phyloP scores from a whole-genome alignment of 2,113 vertebrate genomes.

The Sorex araneus region DNA sequence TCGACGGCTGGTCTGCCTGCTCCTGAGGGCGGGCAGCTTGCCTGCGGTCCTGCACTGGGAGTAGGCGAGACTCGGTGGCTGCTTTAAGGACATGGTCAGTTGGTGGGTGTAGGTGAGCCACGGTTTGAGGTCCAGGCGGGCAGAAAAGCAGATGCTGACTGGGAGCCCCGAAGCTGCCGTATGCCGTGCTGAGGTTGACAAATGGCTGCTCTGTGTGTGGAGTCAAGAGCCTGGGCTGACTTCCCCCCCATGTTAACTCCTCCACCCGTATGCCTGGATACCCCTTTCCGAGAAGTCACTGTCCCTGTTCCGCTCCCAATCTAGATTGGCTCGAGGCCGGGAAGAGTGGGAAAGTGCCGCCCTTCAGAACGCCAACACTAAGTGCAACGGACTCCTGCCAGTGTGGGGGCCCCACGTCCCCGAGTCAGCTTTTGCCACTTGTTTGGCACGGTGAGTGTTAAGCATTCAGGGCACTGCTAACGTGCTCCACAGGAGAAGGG shows the following conservation, averaged over 20 bases:
- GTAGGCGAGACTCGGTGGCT: background rate
- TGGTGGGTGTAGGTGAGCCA: background rate
- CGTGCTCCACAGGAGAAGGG: background rate
- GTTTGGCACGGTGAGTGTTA: conserved; percentile 94
- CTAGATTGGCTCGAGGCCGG: conserved; percentile 95
- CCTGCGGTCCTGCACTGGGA: background rate
- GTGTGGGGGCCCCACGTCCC: conserved; percentile 99
- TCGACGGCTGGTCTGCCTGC: background rate
- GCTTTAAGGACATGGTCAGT: background rate
- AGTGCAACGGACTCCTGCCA: conserved; percentile 98
- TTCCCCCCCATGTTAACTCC: background rate
- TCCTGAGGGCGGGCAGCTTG: background rate
- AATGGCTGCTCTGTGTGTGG: background rate
- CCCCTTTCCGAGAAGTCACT: background rate
- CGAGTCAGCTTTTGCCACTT: conserved; percentile 99
- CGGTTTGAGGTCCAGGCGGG: background rate
- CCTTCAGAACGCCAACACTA: conserved; percentile 99
- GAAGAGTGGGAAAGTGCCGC: conserved; percentile 99
- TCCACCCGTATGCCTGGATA: fast-evolving
- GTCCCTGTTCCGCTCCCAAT: background rate
- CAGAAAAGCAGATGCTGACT: background rate
- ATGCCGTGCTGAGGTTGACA: fast-evolving
- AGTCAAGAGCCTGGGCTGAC: background rate
- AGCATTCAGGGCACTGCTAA: background rate
- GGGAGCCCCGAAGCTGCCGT: background rate